phyloP scores from a whole-genome alignment of 1,140 invertebrate genomes.

The Drosophila sp. region DNA sequence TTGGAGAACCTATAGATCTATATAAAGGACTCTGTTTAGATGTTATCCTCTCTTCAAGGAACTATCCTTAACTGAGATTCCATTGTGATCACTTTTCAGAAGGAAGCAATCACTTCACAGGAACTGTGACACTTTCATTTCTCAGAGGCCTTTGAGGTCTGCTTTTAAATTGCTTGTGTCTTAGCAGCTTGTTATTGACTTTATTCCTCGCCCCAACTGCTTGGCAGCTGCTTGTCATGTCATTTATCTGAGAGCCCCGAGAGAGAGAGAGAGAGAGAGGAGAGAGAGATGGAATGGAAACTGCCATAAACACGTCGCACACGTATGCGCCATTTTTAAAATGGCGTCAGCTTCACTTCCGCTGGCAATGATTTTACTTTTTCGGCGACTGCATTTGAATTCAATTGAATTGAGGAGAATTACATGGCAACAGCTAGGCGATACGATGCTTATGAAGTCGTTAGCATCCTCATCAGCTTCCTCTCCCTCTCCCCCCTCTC shows the following conservation, averaged over 20 bases:
- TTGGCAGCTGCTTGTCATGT: constrained; percentile 54
- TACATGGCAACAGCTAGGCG: constrained; percentile 24
- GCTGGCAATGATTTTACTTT: constrained; percentile 39
- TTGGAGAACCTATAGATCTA: too few relatives aligned
- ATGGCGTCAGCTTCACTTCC: constrained; percentile 68
- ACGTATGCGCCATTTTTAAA: constrained; percentile 74
- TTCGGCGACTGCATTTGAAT: constrained; percentile 62
- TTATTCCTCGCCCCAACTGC: constrained; percentile 27
- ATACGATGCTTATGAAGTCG: constrained; percentile 71
- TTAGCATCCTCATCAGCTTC: constrained; percentile 28
- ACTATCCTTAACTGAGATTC: too few relatives aligned
- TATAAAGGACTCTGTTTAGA: too few relatives aligned
- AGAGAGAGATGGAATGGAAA: neutral
- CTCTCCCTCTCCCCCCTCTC: neutral
- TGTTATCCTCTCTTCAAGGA: too few relatives aligned
- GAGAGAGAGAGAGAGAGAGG: too few relatives aligned
- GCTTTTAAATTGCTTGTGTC: neutral
- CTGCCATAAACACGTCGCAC: constrained; percentile 75
- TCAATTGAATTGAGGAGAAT: constrained; percentile 57
- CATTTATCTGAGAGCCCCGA: constrained; percentile 40
- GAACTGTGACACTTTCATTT: neutral
- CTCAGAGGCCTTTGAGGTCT: too few relatives aligned
- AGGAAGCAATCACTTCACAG: constrained; percentile 20
- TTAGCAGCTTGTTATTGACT: constrained; percentile 56
- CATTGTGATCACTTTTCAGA: too few relatives aligned